phyloP scores from a whole-genome alignment of 1,140 invertebrate genomes.

The Halesus radiatus region DNA sequence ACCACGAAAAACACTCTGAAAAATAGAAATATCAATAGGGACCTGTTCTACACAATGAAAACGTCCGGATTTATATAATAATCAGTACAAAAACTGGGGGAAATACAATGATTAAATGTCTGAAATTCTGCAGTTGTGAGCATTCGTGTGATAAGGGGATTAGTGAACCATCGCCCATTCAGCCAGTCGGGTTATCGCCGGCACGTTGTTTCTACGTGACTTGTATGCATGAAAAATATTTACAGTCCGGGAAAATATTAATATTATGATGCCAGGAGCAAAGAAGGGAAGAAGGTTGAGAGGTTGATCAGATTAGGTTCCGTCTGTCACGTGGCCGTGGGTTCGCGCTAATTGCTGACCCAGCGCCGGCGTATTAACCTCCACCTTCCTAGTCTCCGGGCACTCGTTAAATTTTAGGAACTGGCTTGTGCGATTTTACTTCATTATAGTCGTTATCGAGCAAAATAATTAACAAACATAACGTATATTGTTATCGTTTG shows the following conservation, averaged over 20 bases:
- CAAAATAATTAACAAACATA: too few species aligned
- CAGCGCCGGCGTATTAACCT: slow-evolving; percentile 8
- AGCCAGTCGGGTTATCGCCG: neutral
- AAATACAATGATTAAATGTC: slow-evolving; percentile 25
- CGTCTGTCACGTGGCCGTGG: slow-evolving; percentile 19
- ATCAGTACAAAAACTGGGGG: neutral
- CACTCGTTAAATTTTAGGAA: slow-evolving; percentile 7
- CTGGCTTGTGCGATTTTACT: neutral
- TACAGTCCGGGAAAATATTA: slow-evolving; percentile 14
- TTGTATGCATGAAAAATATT: slow-evolving; percentile 28
- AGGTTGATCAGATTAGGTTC: slow-evolving; percentile 24
- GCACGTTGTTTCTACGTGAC: slow-evolving; percentile 26
- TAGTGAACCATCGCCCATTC: neutral
- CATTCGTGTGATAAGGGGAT: slow-evolving; percentile 20
- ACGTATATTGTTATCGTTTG: too few species aligned
- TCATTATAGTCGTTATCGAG: too few species aligned
- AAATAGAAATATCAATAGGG: too few species aligned
- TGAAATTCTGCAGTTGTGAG: slow-evolving; percentile 26
- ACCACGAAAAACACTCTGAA: too few species aligned
- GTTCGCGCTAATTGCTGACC: slow-evolving; percentile 27
- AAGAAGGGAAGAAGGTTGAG: neutral
- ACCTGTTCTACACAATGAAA: too few species aligned
- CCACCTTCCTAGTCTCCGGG: slow-evolving; percentile 2
- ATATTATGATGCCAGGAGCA: slow-evolving; percentile 7
- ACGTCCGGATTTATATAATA: too few species aligned